Percentiles rank a stretch among this genome's conserved stretches.
Evolutionary conservation across 2,113 vertebrate genomes (phyloP).

Genomic region (Crocuta crocuta): DNA sequence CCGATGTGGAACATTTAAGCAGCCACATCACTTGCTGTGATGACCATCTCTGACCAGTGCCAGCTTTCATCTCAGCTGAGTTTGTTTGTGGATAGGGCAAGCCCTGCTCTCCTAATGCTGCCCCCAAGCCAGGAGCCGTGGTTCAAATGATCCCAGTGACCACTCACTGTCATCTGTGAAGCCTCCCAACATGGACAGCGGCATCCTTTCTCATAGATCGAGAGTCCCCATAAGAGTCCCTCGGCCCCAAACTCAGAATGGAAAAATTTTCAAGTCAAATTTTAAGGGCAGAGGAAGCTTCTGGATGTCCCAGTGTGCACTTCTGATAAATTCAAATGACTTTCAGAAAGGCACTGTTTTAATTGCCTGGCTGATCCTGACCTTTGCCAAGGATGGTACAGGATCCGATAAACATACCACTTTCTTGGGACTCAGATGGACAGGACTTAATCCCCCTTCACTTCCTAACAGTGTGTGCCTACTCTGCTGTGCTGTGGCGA

Average conservation of each 20-base stretch:
- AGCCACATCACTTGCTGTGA: neutral
- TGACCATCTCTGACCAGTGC: neutral
- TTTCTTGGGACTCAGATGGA: neutral
- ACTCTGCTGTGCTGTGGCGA: neutral
- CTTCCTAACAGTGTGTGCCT: neutral
- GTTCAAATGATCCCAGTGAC: neutral
- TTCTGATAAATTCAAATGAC: neutral
- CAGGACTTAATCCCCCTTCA: neutral
- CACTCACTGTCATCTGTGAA: neutral
- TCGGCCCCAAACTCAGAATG: neutral
- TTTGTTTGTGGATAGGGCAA: neutral
- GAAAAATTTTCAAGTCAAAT: neutral
- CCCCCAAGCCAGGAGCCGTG: neutral
- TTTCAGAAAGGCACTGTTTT: neutral
- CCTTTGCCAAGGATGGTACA: neutral
- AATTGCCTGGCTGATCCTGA: neutral
- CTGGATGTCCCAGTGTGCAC: neutral
- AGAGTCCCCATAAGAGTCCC: neutral
- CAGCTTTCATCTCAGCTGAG: neutral
- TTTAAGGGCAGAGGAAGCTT: neutral
- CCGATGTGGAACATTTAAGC: accelerated
- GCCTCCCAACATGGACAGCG: neutral
- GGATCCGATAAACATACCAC: no score
- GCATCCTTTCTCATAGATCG: neutral
- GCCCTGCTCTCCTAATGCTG: no score